Percentiles rank a stretch among this genome's conserved stretches.
Evolutionary conservation across 1,140 invertebrate species (phyloP).

Genomic region (Sesamia nonagrioides): DNA sequence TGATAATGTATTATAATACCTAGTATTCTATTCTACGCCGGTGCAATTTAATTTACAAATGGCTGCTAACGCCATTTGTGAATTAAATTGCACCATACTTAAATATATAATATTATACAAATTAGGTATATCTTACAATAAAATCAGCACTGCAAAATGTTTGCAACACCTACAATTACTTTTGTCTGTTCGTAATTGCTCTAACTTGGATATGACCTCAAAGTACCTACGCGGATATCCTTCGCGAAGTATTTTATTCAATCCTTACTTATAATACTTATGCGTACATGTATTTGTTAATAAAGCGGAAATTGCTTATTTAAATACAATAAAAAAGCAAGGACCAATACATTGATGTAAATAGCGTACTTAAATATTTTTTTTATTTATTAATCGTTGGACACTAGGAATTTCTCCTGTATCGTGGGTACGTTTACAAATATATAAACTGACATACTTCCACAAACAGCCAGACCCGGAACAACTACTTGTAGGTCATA

Average conservation of each 20-base stretch:
- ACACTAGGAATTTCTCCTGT: too few relatives aligned
- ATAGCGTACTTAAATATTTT: neutral
- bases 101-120: neutral
- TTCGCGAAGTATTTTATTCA: slow-evolving; percentile 24
- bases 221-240: neutral
- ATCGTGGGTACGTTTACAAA: too few relatives aligned
- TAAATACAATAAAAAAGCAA: slow-evolving; percentile 12
- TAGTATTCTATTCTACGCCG: too few relatives aligned
- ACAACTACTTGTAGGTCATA: too few relatives aligned
- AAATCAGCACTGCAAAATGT: neutral
- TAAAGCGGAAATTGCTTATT: slow-evolving; percentile 14
- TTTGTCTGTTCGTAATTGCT: neutral
- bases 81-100: too few relatives aligned
- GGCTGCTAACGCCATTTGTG: too few relatives aligned
- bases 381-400: too few relatives aligned
- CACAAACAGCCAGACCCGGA: too few relatives aligned
- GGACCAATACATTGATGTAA: neutral
- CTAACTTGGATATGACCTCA: slow-evolving; percentile 8
- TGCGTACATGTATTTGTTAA: neutral
- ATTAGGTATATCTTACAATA: neutral
- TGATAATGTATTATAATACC: too few relatives aligned
- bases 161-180: slow-evolving; percentile 3
- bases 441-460: too few relatives aligned
- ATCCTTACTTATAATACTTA: slow-evolving; percentile 1
- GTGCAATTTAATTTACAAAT: too few relatives aligned